Base-by-base conservation (phyloP, 2,888 invertebrate species). In the Oxystoma pomonae region DNA sequence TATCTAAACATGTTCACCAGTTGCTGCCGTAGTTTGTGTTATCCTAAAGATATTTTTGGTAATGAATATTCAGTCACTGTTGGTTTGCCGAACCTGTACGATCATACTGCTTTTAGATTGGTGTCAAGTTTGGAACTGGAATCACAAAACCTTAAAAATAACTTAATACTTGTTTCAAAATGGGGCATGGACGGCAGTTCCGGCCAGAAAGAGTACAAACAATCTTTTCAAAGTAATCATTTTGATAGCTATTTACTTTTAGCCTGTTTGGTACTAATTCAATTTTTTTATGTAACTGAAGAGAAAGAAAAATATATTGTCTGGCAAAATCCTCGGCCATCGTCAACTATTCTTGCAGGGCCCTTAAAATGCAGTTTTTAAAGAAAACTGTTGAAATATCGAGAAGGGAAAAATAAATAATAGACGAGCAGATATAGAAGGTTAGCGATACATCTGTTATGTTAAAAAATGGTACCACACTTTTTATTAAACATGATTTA, bases 161-260 rank as follows among this genome's bases (percentile, higher is more conserved):
- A 50, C 50, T 50, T 50, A 9, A 50, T 50, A 12, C 9, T 50
- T 50, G 9, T 50, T 50, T n/a, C 50, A 50, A 50, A 50, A 50
- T 50, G 50, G n/a, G 50, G 50, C 50, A 50, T 50, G 50, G 50
- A 50, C n/a, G 50, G 50, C 50, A 50, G 50, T n/a, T 50, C 50
- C n/a, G 50, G 50, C 9, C 50, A 50, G n/a, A 50, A 50, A 50
- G 50, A 50, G n/a, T 50, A n/a, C n/a, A 50, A 50, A 50, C 50
- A 50, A 50, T 50, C 50, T 12, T 50, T 50, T 50, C 50, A 50
- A 50, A 50, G n/a, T 50, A n/a, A 50, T 50, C 50, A n/a, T 50
- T 50, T n/a, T 50, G 50, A 50, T n/a, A 50, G 50, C n/a, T 50
- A 50, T n/a, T 50, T 50, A 50, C 12, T 50, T 50, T 50, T 50